phyloP scores from a whole-genome alignment of 2,888 invertebrate species.

The Metallyticus violacea region DNA sequence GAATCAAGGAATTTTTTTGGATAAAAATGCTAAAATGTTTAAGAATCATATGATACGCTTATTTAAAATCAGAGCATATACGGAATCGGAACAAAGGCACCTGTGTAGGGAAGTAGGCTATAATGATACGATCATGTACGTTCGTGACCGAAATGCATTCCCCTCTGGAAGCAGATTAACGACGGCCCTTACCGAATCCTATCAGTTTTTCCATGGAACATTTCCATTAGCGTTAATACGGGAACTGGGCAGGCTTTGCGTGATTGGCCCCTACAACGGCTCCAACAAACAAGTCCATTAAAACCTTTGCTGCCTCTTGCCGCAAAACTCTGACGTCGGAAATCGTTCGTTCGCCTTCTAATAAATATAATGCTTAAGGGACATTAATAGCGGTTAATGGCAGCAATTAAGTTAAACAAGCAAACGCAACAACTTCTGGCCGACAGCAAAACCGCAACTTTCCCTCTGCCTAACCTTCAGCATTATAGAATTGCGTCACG shows the following conservation, averaged over 20 bases:
- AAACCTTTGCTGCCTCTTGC: background rate
- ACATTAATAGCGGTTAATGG: background rate
- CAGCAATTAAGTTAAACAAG: background rate
- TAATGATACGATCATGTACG: background rate
- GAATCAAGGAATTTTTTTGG: too few relatives aligned
- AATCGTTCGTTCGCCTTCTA: background rate
- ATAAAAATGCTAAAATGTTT: too few relatives aligned
- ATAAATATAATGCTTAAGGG: background rate
- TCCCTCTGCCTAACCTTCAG: background rate
- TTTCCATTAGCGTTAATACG: background rate
- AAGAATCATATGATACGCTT: too few relatives aligned
- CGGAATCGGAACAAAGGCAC: too few relatives aligned
- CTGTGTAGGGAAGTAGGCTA: background rate
- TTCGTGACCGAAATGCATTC: background rate
- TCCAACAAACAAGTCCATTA: background rate
- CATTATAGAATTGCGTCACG: too few relatives aligned
- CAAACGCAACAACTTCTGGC: background rate
- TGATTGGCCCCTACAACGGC: background rate
- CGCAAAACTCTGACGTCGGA: background rate
- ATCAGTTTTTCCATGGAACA: background rate
- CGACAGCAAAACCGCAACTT: background rate
- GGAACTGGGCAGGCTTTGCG: background rate
- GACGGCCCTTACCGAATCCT: background rate
- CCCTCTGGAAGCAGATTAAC: background rate
- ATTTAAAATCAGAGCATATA: too few relatives aligned